These are phyloP conservation scores for Punctoribates punctum DNA, from an alignment of 2,888 invertebrate genomes.

Conservation along the genomic window DNA sequence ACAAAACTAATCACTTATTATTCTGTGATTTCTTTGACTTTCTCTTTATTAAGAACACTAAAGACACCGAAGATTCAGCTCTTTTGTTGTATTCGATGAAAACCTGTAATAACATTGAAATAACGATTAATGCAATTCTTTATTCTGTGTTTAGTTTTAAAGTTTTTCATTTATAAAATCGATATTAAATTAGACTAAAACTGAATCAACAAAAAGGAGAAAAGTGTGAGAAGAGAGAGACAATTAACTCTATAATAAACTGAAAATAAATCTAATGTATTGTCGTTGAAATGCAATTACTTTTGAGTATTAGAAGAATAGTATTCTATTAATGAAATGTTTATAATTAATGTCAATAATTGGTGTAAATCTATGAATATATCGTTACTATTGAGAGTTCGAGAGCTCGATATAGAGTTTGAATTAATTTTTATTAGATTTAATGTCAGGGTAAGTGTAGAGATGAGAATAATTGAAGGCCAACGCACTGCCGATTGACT, in stretches of 20 bases:
- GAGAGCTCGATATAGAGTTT: background rate
- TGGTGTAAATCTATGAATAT: too few relatives aligned
- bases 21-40: background rate
- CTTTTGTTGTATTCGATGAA: background rate
- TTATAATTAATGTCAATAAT: too few relatives aligned
- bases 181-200: background rate
- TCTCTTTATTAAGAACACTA: background rate
- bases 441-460: slow-evolving; percentile 29
- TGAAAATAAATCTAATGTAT: background rate
- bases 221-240: background rate
- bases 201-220: background rate
- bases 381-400: slow-evolving; percentile 2
- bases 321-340: too few relatives aligned
- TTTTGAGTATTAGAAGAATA: too few relatives aligned
- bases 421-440: background rate
- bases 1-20: background rate
- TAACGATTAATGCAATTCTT: slow-evolving; percentile 1
- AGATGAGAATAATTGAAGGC: slow-evolving; percentile 15
- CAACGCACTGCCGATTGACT: slow-evolving; percentile 21
- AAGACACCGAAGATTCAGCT: background rate
- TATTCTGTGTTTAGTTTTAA: background rate
- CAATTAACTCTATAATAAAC: background rate
- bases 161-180: background rate
- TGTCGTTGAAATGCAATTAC: too few relatives aligned
- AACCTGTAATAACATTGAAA: background rate